Percentiles rank a stretch among this genome's conserved stretches.
These are phyloP conservation scores for Taenaris catops DNA, from an alignment of 2,888 invertebrate species.

Conservation along the genomic window DNA sequence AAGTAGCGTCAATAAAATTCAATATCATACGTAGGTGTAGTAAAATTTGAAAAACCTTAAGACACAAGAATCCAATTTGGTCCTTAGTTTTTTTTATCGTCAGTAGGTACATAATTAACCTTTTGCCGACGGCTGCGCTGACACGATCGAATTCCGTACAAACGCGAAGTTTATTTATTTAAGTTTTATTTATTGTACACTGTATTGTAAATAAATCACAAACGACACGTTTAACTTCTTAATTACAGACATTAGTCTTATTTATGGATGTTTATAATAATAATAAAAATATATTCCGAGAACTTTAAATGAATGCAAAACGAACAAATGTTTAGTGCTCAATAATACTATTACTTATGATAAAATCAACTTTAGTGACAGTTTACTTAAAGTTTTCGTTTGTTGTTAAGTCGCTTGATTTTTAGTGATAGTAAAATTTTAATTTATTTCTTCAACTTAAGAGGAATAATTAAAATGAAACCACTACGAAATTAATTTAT, in stretches of 20 bases:
- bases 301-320: slow-evolving; percentile 13
- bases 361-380: slow-evolving; percentile 1
- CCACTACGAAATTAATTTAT: no score
- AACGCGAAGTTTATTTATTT: slow-evolving; percentile 19
- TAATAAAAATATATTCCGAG: slow-evolving; percentile 7
- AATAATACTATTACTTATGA: slow-evolving; percentile 6
- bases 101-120: slow-evolving; percentile 22
- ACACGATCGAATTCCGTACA: slow-evolving; percentile 17
- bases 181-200: slow-evolving; percentile 22
- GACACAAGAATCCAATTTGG: slow-evolving; percentile 30
- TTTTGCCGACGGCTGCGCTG: slow-evolving; percentile 25
- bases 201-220: slow-evolving; percentile 26
- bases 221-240: slow-evolving; percentile 23
- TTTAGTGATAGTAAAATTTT: no score
- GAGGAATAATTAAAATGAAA: no score
- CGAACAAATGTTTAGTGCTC: slow-evolving; percentile 8
- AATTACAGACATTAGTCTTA: slow-evolving; percentile 24
- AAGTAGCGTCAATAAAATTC: slow-evolving; percentile 28
- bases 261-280: slow-evolving; percentile 20
- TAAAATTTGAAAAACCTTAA: slow-evolving; percentile 27
- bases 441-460: no score
- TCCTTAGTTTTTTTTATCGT: slow-evolving; percentile 25
- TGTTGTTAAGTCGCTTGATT: neutral
- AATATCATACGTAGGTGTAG: slow-evolving; percentile 25
- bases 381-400: slow-evolving; percentile 1